Percentiles rank a stretch among this genome's conserved stretches.
Conservation (phyloP, 2,113 vertebrate genomes). For the Megaceryle maxima region DNA sequence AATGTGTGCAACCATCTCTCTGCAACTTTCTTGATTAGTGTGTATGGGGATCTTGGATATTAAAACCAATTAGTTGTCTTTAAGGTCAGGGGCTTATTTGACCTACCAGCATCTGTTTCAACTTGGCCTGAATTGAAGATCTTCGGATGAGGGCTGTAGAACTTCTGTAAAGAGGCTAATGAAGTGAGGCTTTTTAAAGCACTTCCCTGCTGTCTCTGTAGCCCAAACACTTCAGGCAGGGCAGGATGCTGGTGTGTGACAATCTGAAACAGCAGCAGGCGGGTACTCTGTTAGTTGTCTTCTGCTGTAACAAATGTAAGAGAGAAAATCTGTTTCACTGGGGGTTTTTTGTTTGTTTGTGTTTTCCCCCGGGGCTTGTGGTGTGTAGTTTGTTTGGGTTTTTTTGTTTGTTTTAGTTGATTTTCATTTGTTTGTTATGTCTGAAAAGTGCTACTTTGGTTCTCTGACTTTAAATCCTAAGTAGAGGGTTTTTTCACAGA, state of each 20-base stretch:
- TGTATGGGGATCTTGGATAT: neutral
- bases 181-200: constrained; percentile 47
- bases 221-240: constrained; percentile 2
- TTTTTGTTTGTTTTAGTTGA: too few species aligned
- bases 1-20: neutral
- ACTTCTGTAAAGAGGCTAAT: constrained; percentile 13
- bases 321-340: neutral
- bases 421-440: neutral
- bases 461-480: neutral
- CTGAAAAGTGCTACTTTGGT: neutral
- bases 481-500: neutral
- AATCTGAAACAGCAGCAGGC: neutral
- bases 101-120: neutral
- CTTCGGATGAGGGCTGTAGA: neutral
- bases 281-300: neutral
- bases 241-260: neutral
- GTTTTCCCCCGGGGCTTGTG: too few species aligned
- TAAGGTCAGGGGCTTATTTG: constrained; percentile 25
- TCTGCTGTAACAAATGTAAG: neutral
- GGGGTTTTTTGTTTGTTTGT: neutral
- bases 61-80: constrained; percentile 42
- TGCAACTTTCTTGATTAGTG: neutral
- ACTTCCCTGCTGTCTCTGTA: constrained; percentile 25
- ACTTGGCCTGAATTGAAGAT: constrained; percentile 40
- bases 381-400: too few species aligned